These are phyloP conservation scores for Raja brachyura DNA, from an alignment of 2,113 vertebrate genomes.

Conservation along the genomic window DNA sequence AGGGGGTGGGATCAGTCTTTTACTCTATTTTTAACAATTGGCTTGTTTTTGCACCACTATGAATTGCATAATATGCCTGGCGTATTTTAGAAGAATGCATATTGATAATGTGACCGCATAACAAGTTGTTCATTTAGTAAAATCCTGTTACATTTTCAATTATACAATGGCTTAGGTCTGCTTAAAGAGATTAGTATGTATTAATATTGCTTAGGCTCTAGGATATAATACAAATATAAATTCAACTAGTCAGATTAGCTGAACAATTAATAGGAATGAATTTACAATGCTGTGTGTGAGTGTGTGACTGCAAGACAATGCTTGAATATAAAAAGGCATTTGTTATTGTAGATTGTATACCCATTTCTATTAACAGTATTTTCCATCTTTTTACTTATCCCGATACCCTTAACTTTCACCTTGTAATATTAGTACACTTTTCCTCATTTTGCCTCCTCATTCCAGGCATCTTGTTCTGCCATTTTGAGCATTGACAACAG, in stretches of 20 bases:
- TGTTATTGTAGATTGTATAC: neutral
- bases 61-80: neutral
- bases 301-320: neutral
- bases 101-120: neutral
- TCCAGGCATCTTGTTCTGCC: neutral
- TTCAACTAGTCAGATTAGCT: conserved; percentile 7
- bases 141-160: conserved; percentile 27
- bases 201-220: conserved; percentile 7
- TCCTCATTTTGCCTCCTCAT: neutral
- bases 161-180: neutral
- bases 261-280: conserved; percentile 29
- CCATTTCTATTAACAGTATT: neutral
- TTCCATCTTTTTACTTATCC: neutral
- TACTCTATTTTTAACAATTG: neutral
- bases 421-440: neutral
- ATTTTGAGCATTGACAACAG: neutral
- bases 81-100: neutral
- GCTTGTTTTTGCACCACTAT: neutral
- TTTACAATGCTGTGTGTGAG: neutral
- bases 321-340: neutral
- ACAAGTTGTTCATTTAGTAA: neutral
- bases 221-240: conserved; percentile 22
- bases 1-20: neutral
- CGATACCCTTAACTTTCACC: neutral
- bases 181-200: conserved; percentile 1